A percentile compares a stretch with the other conserved stretches of the same genome.
These are phyloP conservation scores for Malurus splendens DNA, from an alignment of 2,797 vertebrate species.

Conservation along the genomic window DNA sequence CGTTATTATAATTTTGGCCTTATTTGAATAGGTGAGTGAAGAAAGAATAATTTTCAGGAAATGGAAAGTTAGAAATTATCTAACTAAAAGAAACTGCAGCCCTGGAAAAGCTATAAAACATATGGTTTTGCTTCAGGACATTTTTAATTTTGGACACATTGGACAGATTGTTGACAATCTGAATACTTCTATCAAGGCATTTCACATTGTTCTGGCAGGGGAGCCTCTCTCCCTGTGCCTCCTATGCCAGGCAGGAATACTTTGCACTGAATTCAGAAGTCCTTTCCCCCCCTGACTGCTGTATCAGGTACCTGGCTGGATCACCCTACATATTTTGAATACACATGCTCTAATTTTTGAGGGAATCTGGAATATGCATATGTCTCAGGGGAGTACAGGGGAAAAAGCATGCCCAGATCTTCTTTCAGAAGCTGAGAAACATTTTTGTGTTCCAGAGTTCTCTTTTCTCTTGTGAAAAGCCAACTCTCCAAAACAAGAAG, in stretches of 20 bases:
- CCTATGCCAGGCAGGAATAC: not conserved
- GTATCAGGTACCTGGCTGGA: not conserved
- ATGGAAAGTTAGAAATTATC: not conserved
- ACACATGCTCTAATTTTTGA: not conserved
- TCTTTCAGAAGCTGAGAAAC: not conserved
- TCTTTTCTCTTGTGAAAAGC: not conserved
- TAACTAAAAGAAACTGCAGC: not conserved
- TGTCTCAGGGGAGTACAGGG: not conserved
- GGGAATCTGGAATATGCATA: not conserved
- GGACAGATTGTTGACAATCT: not conserved
- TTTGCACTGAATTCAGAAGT: not conserved
- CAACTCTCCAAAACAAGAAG: not conserved
- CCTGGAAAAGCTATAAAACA: not conserved
- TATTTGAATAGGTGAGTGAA: not conserved
- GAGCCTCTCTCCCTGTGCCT: not conserved
- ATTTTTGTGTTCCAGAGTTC: not conserved
- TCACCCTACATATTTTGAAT: not conserved
- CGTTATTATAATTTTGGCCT: not conserved
- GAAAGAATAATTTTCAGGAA: not conserved
- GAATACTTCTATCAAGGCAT: not conserved
- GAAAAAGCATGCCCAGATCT: not conserved
- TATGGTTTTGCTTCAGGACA: not conserved
- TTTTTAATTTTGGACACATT: not conserved
- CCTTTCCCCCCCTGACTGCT: not conserved
- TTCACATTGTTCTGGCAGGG: accelerated